These are phyloP conservation scores for Tetranychus piercei DNA, from an alignment of 2,888 invertebrate genomes.

Conservation along the genomic window DNA sequence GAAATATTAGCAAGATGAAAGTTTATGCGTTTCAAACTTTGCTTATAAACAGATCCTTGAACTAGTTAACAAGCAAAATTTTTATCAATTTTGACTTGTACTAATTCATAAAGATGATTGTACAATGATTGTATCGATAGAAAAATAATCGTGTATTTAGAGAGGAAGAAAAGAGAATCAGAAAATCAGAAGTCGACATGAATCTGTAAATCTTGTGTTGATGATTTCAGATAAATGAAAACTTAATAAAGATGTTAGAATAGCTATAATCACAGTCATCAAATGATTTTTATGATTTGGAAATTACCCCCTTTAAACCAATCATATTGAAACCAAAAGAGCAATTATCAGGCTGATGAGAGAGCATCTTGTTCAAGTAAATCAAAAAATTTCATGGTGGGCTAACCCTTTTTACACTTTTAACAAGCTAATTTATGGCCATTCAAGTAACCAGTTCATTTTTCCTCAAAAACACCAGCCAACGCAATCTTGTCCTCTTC, in stretches of 20 bases:
- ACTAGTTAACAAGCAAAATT: too few species aligned
- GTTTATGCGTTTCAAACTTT: too few species aligned
- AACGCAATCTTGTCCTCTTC: not conserved
- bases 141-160: not conserved
- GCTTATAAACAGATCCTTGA: too few species aligned
- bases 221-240: not conserved
- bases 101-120: not conserved
- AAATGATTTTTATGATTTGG: not conserved
- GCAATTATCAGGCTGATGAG: not conserved
- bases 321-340: not conserved
- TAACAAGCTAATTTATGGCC: not conserved
- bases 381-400: not conserved
- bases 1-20: not conserved
- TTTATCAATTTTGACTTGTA: too few species aligned
- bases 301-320: not conserved
- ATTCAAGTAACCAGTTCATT: not conserved
- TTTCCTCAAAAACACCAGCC: not conserved
- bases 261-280: not conserved
- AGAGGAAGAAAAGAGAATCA: not conserved
- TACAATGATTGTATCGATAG: not conserved
- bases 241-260: not conserved
- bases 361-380: not conserved
- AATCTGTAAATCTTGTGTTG: not conserved
- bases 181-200: not conserved
- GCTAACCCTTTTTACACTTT: not conserved